Percentiles rank a stretch among this genome's conserved stretches.
Conservation (phyloP, 2,797 vertebrate species). For the Danionella dracula region DNA sequence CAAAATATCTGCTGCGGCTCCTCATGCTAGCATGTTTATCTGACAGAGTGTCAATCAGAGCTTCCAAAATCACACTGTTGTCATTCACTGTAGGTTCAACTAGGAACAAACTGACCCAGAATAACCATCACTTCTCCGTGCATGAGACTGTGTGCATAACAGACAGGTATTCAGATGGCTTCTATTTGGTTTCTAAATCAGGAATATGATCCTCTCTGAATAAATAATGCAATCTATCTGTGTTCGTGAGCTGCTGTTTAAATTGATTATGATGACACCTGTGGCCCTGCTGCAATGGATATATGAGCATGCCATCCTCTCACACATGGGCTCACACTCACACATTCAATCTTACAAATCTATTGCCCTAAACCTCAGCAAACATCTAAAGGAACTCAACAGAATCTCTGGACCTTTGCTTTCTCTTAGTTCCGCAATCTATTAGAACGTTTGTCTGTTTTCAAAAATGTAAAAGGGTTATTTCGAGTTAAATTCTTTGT, state of each 20-base stretch:
- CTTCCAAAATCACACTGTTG: not conserved
- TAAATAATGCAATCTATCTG: conserved; percentile 33
- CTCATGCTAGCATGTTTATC: not conserved
- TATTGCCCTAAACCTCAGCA: too few species aligned
- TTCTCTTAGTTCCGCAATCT: too few species aligned
- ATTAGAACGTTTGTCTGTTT: too few species aligned
- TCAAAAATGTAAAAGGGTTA: too few species aligned
- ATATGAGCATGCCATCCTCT: not conserved
- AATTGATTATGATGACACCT: conserved; percentile 26
- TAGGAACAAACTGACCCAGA: conserved; percentile 18
- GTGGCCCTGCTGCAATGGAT: conserved; percentile 20
- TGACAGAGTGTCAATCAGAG: not conserved
- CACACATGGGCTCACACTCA: not conserved
- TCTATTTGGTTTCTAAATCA: conserved; percentile 26
- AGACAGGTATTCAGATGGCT: conserved; percentile 19
- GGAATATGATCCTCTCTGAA: conserved; percentile 24
- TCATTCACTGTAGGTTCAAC: conserved; percentile 14
- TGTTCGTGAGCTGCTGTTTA: not conserved
- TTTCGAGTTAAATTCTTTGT: too few species aligned
- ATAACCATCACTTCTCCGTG: conserved; percentile 3
- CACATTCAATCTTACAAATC: too few species aligned
- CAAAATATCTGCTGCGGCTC: too few species aligned
- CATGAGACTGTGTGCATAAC: not conserved
- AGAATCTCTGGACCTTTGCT: too few species aligned
- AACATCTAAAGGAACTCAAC: too few species aligned